A percentile compares a stretch with the other conserved stretches of the same genome.
These are phyloP conservation scores for Drosophila rufa DNA, from an alignment of 1,140 invertebrate genomes.

Conservation along the genomic window DNA sequence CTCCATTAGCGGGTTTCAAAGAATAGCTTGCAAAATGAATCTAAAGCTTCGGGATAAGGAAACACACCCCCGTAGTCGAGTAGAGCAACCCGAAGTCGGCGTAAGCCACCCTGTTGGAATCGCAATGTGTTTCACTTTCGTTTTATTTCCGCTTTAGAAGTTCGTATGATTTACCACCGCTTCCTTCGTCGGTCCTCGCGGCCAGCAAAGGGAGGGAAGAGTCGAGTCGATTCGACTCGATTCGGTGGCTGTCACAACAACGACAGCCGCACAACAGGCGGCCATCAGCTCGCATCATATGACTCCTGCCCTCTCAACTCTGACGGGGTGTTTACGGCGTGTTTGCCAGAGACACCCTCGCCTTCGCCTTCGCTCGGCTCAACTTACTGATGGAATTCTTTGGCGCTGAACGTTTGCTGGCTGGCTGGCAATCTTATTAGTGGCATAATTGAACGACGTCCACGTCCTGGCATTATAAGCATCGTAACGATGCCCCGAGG, in stretches of 20 bases:
- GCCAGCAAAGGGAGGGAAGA: conserved; percentile 10
- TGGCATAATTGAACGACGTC: conserved; percentile 59
- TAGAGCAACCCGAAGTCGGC: conserved; percentile 38
- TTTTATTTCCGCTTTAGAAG: conserved; percentile 53
- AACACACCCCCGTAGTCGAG: conserved; percentile 8
- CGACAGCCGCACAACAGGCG: conserved; percentile 55
- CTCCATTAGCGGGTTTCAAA: neutral
- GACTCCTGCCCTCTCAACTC: conserved; percentile 63
- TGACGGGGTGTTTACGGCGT: conserved; percentile 58
- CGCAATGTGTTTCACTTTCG: conserved; percentile 56
- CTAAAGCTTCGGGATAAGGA: neutral
- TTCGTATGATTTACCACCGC: conserved; percentile 49
- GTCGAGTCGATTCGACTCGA: conserved; percentile 37
- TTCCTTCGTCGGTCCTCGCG: conserved; percentile 12
- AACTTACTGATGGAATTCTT: conserved; percentile 66
- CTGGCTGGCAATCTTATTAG: conserved; percentile 75
- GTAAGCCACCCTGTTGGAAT: conserved; percentile 34
- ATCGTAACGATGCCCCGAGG: conserved; percentile 52
- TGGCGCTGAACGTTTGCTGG: conserved; percentile 60
- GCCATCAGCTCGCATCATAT: conserved; percentile 61
- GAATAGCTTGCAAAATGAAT: neutral
- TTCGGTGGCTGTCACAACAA: conserved; percentile 66
- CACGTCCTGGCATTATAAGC: conserved; percentile 45
- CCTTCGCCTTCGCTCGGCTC: conserved; percentile 4
- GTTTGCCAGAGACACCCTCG: conserved; percentile 50